Base-by-base conservation (phyloP, 2,113 vertebrate genomes). In the Nymphicus hollandicus region DNA sequence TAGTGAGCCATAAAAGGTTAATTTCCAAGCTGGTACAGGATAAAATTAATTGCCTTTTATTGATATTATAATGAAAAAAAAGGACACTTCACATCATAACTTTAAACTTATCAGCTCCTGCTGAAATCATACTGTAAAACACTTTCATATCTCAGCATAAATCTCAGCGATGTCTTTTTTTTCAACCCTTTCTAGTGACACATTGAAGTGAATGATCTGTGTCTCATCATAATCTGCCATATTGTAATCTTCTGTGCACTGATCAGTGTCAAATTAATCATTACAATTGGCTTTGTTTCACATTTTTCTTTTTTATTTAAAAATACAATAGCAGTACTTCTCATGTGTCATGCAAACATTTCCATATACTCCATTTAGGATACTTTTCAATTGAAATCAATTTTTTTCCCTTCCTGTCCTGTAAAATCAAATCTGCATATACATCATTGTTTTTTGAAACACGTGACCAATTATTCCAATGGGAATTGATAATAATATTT, bases 21-120 rank as follows among this genome's bases (percentile, higher is more conserved):
- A 65, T 96, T 91, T 88, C 56, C 76, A 81, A 80, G 55, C 15
- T 35, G 76, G 52, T 22, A 77, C 47, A 65, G 81, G 93, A 89
- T 89, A 96, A 97, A 91, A 39, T 79, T 63, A 65, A 81, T 81
- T 14, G 58, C 86, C 25, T 77, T 95, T 91, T 96, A 91, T 68
- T 81, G 71, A 79, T 68, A 93, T 9, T 7, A 11, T 69, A 78
- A 94, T 58, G 43, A 46, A 17, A 83, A 96, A 93, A 89, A 92
- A 90, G 25, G n/a, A 71, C 77, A 79, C 93, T 97, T 96, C 41
- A 61, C 37, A 93, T 63, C 37, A 66, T n/a, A 82, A 18, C 46
- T 69, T 93, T 37, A 95, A 92, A 84, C 33, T 81, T 19, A 35
- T 70, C 27, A 70, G 18, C 28, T 95, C 27, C 55, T 71, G 16